A percentile compares a stretch with the other conserved stretches of the same genome.
phyloP scores from a whole-genome alignment of 2,888 invertebrate species.

The Drosophila hamatofila region DNA sequence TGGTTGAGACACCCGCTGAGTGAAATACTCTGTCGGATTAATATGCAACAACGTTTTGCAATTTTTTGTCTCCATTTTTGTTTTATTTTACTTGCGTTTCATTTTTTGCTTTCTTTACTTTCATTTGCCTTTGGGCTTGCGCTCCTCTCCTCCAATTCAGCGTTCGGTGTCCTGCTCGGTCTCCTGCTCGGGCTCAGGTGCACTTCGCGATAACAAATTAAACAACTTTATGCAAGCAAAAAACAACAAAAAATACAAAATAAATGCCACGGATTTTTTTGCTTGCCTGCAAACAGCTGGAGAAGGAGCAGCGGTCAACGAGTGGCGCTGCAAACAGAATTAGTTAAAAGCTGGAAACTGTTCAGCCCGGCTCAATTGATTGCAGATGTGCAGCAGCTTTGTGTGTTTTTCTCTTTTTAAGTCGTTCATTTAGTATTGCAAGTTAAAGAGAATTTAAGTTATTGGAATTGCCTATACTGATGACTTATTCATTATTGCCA shows the following conservation, averaged over 20 bases:
- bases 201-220: conserved; percentile 78
- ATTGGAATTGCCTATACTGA: not conserved
- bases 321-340: conserved; percentile 20
- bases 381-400: not conserved
- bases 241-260: conserved; percentile 45
- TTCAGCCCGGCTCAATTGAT: not conserved
- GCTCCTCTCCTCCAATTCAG: conserved; percentile 11
- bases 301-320: conserved; percentile 5
- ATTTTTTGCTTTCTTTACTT: conserved; percentile 53
- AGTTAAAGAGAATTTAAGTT: not conserved
- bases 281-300: conserved; percentile 18
- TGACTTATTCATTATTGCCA: not conserved
- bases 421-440: not conserved
- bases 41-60: conserved; percentile 76
- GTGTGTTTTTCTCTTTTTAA: not conserved
- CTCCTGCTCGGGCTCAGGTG: conserved; percentile 64
- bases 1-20: conserved; percentile 61
- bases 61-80: conserved; percentile 61
- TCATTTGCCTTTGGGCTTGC: conserved; percentile 65
- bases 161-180: conserved; percentile 23
- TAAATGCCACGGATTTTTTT: conserved; percentile 32
- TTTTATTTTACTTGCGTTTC: conserved; percentile 28
- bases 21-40: conserved; percentile 80
- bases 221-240: conserved; percentile 75
- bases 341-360: conserved; percentile 3